phyloP scores from a whole-genome alignment of 2,113 vertebrate genomes.

The Poeciliopsis occidentalis region DNA sequence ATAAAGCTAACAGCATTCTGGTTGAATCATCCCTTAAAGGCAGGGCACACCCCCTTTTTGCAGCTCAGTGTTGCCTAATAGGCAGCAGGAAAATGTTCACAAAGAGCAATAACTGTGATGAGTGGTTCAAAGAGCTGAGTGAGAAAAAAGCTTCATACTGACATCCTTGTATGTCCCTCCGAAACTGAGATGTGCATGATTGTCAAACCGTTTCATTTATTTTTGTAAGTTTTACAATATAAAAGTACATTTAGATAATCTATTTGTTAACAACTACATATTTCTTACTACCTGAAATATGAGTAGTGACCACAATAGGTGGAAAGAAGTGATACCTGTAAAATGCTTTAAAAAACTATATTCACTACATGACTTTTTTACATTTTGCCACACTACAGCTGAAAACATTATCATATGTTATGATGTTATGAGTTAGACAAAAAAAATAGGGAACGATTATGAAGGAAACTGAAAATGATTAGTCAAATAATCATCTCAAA shows the following conservation, averaged over 20 bases:
- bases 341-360: conserved; percentile 5
- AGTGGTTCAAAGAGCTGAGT: conserved; percentile 3
- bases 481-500: too few relatives aligned
- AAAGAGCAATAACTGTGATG: not conserved
- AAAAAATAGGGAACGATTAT: too few relatives aligned
- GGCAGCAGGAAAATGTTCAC: not conserved
- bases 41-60: not conserved
- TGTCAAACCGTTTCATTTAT: not conserved
- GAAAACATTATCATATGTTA: too few relatives aligned
- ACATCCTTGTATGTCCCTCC: too few relatives aligned
- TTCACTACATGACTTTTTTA: too few relatives aligned
- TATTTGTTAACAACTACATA: conserved; percentile 52
- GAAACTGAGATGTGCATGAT: not conserved
- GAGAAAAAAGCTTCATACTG: not conserved
- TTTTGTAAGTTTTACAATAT: not conserved
- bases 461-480: too few relatives aligned
- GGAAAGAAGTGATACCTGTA: not conserved
- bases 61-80: not conserved
- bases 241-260: not conserved
- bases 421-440: too few relatives aligned
- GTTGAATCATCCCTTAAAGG: conserved; percentile 27
- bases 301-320: conserved; percentile 1
- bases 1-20: conserved; percentile 48
- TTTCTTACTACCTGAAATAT: conserved; percentile 49
- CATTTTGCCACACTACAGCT: too few relatives aligned